These are phyloP conservation scores for Prolemur simus DNA, from an alignment of 2,113 vertebrate species.

Conservation along the genomic window DNA sequence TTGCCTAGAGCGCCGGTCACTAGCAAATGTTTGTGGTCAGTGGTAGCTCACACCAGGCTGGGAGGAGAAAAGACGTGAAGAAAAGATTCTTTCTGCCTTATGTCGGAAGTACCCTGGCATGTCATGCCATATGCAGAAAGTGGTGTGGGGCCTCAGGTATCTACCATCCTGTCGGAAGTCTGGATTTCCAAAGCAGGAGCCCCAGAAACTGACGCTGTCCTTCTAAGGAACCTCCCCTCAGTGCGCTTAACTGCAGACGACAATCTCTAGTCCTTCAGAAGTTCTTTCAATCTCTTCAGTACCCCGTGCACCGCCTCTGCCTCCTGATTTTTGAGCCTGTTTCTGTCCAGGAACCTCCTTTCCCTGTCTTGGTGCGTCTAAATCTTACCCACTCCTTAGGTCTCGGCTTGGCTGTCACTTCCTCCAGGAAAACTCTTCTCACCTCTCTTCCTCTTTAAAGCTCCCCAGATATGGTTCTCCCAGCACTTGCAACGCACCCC, in stretches of 20 bases:
- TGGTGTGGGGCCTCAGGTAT: background rate
- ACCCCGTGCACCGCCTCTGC: too few relatives aligned
- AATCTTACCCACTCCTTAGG: background rate
- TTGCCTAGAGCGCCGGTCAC: background rate
- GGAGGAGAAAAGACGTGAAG: background rate
- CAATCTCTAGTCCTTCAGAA: background rate
- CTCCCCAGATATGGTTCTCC: rapidly evolving
- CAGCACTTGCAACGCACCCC: background rate
- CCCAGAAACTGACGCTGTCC: background rate
- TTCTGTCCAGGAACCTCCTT: background rate
- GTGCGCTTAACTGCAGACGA: background rate
- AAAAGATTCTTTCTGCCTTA: background rate
- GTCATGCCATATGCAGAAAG: too few relatives aligned
- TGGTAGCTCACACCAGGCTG: background rate
- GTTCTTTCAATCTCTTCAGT: background rate
- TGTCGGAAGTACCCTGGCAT: rapidly evolving
- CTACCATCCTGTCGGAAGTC: background rate
- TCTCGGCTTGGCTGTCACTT: background rate
- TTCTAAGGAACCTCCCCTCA: background rate
- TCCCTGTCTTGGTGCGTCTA: background rate
- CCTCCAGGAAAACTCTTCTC: background rate
- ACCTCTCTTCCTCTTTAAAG: background rate
- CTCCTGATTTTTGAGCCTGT: background rate
- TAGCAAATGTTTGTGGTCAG: background rate
- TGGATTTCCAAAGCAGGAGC: background rate